These are phyloP conservation scores for Centropus bengalensis DNA, from an alignment of 2,113 vertebrate genomes.

Conservation along the genomic window DNA sequence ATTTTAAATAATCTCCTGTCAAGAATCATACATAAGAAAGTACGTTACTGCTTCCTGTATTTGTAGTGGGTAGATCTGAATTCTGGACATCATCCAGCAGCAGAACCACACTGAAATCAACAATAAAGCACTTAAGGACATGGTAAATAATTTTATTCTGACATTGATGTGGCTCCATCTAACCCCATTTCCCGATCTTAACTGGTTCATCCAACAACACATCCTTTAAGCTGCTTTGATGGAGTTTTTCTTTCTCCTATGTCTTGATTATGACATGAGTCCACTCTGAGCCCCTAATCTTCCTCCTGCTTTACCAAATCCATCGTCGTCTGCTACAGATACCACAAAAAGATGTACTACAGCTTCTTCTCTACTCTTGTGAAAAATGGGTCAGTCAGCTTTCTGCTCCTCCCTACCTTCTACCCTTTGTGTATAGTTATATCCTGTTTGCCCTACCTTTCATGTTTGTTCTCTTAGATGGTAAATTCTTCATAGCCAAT, in stretches of 20 bases:
- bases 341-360: not conserved
- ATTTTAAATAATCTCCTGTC: not conserved
- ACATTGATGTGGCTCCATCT: not conserved
- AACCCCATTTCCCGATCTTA: not conserved
- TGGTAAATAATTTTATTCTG: not conserved
- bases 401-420: not conserved
- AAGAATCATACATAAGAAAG: not conserved
- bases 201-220: not conserved
- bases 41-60: not conserved
- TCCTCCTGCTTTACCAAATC: not conserved
- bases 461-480: not conserved
- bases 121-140: not conserved
- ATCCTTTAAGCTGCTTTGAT: not conserved
- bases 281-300: not conserved
- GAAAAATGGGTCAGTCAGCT: conserved; percentile 3
- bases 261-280: not conserved
- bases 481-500: not conserved
- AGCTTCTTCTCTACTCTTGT: not conserved
- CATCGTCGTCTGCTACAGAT: not conserved
- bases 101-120: not conserved
- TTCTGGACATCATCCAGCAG: not conserved
- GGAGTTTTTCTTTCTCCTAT: not conserved
- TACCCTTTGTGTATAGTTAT: not conserved
- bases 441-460: not conserved
- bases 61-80: not conserved